Evolutionary conservation across 1,140 invertebrate species (phyloP).

Genomic region (Physella acuta): DNA sequence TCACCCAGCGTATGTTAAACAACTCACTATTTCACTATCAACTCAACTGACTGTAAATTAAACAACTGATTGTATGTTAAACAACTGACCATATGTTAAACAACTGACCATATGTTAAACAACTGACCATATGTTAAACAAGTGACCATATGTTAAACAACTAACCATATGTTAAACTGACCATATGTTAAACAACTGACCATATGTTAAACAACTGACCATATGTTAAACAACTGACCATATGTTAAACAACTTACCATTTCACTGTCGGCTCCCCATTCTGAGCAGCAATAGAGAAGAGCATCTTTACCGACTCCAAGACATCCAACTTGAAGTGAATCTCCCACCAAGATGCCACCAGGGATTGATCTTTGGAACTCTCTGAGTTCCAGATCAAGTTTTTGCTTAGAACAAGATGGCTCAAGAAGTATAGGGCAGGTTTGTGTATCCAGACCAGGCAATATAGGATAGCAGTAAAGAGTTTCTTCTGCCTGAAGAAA

Average conservation of each 20-base stretch:
- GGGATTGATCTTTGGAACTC: background rate
- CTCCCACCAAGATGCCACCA: background rate
- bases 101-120: background rate
- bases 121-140: background rate
- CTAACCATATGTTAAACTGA: background rate
- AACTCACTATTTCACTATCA: background rate
- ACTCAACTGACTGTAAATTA: background rate
- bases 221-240: background rate
- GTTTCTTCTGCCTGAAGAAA: background rate
- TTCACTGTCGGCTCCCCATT: background rate
- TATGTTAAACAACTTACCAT: background rate
- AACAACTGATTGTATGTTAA: background rate
- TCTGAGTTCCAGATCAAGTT: background rate
- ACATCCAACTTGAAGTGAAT: background rate
- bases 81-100: background rate
- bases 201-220: background rate
- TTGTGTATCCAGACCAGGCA: background rate
- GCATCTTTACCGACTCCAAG: background rate
- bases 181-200: background rate
- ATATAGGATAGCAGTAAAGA: background rate
- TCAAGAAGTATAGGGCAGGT: background rate
- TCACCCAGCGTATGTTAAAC: too few species aligned
- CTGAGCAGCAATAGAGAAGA: background rate
- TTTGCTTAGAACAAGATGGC: background rate
- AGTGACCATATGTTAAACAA: background rate